These are phyloP conservation scores for Loris lydekkerianus DNA, from an alignment of 2,797 vertebrate species.

Conservation along the genomic window DNA sequence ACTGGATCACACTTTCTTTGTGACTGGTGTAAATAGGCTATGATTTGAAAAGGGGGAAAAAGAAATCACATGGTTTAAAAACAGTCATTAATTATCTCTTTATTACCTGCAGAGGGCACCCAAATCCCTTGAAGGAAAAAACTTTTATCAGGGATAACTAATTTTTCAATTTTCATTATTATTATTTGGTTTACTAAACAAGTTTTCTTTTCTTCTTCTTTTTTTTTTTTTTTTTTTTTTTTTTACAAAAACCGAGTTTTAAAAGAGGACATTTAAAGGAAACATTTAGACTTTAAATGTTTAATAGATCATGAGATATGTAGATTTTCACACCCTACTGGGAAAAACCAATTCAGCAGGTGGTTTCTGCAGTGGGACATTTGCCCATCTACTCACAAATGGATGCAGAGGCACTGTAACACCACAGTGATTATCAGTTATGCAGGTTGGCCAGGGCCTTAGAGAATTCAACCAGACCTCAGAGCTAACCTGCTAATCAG, in stretches of 20 bases:
- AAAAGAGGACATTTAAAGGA: constrained; percentile 58
- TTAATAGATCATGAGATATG: constrained; percentile 9
- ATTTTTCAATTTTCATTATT: constrained; percentile 45
- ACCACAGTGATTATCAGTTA: constrained; percentile 7
- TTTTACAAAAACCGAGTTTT: constrained; percentile 1
- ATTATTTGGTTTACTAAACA: constrained; percentile 33
- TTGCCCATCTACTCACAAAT: background rate
- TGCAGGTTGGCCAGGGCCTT: constrained; percentile 10
- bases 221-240: background rate
- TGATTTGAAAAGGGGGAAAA: constrained; percentile 39
- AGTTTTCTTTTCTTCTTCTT: background rate
- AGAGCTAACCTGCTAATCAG: background rate
- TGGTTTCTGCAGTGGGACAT: constrained; percentile 11
- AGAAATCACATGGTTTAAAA: constrained; percentile 17
- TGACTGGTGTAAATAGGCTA: background rate
- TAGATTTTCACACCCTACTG: constrained; percentile 13
- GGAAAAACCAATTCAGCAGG: constrained; percentile 48
- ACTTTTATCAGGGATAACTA: constrained; percentile 17
- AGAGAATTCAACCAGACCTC: constrained; percentile 22
- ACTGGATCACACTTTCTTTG: background rate
- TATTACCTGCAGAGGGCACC: constrained; percentile 88
- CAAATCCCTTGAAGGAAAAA: constrained; percentile 81
- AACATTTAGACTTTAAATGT: constrained; percentile 34
- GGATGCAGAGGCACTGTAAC: background rate
- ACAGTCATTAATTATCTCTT: constrained; percentile 55